These are phyloP conservation scores for Thamnaconus septentrionalis DNA, from an alignment of 2,113 vertebrate species.

Conservation along the genomic window DNA sequence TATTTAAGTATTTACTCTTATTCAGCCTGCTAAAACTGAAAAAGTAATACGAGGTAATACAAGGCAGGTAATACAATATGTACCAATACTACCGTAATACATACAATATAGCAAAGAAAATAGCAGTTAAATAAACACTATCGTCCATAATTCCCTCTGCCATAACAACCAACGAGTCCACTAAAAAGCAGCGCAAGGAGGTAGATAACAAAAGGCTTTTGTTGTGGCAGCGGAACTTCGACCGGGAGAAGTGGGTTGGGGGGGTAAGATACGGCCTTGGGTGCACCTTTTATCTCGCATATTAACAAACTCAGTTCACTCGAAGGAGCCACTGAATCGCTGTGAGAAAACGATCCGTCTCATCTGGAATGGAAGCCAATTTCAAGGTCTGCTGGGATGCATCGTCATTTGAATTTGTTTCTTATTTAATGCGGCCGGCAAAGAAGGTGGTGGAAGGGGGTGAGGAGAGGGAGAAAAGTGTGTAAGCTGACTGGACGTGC, in stretches of 20 bases:
- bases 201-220: neutral
- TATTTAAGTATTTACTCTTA: too few relatives aligned
- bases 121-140: neutral
- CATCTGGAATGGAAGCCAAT: conserved; percentile 26
- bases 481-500: neutral
- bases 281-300: conserved; percentile 14
- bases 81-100: too few relatives aligned
- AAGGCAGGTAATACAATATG: too few relatives aligned
- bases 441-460: too few relatives aligned
- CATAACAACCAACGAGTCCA: neutral
- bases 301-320: conserved; percentile 24
- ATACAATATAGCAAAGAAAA: too few relatives aligned
- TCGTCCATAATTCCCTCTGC: neutral
- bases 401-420: conserved; percentile 1
- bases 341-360: conserved; percentile 22
- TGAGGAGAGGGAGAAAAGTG: neutral
- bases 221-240: neutral
- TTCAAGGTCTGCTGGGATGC: conserved; percentile 21
- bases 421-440: neutral
- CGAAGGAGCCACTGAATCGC: conserved; percentile 6
- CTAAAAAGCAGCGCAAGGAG: neutral
- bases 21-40: too few relatives aligned
- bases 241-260: conserved; percentile 22
- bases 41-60: too few relatives aligned
- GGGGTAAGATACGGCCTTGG: conserved; percentile 4